phyloP scores from a whole-genome alignment of 2,888 invertebrate genomes.

The Lapara coniferarum region DNA sequence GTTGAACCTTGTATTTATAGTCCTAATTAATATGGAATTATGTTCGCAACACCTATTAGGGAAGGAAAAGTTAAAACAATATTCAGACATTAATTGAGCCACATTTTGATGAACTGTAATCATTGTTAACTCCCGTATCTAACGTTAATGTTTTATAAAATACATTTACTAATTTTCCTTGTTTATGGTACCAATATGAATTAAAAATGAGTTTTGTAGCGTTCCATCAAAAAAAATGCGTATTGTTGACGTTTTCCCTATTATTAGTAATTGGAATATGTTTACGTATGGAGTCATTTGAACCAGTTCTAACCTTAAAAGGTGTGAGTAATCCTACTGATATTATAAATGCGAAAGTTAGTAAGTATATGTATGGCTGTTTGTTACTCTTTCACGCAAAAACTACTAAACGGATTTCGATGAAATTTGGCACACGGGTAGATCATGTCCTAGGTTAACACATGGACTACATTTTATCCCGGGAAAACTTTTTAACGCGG shows the following conservation, averaged over 20 bases:
- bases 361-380: no score
- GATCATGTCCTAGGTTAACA: no score
- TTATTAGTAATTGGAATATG: not conserved
- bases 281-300: no score
- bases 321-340: no score
- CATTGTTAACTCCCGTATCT: not conserved
- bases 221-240: not conserved
- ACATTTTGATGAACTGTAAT: not conserved
- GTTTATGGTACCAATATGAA: not conserved
- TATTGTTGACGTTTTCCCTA: not conserved
- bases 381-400: no score
- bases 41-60: not conserved
- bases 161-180: not conserved
- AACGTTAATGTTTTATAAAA: not conserved
- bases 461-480: no score
- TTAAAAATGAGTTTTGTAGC: not conserved
- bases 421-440: no score
- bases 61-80: slow-evolving; percentile 1
- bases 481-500: no score
- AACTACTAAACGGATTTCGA: no score
- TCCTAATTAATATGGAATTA: not conserved
- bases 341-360: no score
- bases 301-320: no score
- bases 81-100: not conserved
- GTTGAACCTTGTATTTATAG: no score